These are phyloP conservation scores for Zaprionus taronus DNA, from an alignment of 1,140 invertebrate species.

Conservation along the genomic window DNA sequence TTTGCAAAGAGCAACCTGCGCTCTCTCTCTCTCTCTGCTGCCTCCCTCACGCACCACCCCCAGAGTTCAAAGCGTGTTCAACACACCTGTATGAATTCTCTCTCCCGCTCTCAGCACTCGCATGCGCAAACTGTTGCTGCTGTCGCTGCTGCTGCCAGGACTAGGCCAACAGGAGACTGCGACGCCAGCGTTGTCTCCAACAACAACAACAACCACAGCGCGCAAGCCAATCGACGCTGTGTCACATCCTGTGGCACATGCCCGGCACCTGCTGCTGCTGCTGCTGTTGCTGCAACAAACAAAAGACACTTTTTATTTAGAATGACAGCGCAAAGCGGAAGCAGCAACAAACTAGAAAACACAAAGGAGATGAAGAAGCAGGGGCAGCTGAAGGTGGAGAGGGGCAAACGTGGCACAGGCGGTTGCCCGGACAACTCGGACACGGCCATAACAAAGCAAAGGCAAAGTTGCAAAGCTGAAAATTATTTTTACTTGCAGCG, in stretches of 20 bases:
- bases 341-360: constrained; percentile 68
- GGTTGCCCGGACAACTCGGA: constrained; percentile 66
- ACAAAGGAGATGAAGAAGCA: constrained; percentile 7
- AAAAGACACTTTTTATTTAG: constrained; percentile 74
- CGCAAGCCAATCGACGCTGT: constrained; percentile 33
- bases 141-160: constrained; percentile 49
- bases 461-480: constrained; percentile 15
- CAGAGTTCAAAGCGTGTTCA: background rate
- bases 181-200: constrained; percentile 32
- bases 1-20: background rate
- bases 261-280: constrained; percentile 70
- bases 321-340: constrained; percentile 75
- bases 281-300: constrained; percentile 53
- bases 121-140: constrained; percentile 40
- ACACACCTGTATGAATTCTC: constrained; percentile 69
- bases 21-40: background rate
- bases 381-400: background rate
- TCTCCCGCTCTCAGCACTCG: constrained; percentile 11
- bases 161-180: constrained; percentile 65
- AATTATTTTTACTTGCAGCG: constrained; percentile 25
- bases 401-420: background rate
- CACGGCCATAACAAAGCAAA: constrained; percentile 55
- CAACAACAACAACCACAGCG: constrained; percentile 12
- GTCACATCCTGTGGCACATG: constrained; percentile 66
- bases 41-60: constrained; percentile 7